These are phyloP conservation scores for Nylanderia fulva DNA, from an alignment of 1,140 invertebrate genomes.

Conservation along the genomic window DNA sequence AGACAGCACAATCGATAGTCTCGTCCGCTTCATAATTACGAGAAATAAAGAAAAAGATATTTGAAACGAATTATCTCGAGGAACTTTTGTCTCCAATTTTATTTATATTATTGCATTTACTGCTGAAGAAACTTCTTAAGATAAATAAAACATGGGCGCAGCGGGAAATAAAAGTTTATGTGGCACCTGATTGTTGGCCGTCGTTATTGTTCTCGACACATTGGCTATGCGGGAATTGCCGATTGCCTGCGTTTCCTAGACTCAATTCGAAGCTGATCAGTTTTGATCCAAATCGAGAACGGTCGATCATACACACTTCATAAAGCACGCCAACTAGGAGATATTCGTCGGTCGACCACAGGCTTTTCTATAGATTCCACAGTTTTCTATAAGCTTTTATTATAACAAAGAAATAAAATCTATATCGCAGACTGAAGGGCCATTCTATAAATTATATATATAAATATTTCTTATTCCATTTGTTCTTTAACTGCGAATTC, in stretches of 20 bases:
- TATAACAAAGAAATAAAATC: background rate
- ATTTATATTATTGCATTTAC: background rate
- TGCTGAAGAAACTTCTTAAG: background rate
- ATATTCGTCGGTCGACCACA: constrained; percentile 83
- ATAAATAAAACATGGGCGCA: background rate
- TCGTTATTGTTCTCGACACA: constrained; percentile 59
- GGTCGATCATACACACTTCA: constrained; percentile 82
- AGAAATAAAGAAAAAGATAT: background rate
- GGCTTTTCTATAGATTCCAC: constrained; percentile 73
- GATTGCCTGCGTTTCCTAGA: constrained; percentile 82
- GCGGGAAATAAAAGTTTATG: constrained; percentile 6
- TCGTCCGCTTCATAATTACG: background rate
- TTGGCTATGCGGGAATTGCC: constrained; percentile 73
- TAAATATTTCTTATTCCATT: background rate
- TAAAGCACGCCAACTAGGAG: constrained; percentile 80
- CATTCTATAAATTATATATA: background rate
- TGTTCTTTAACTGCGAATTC: background rate
- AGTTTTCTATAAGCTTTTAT: background rate
- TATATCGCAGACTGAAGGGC: background rate
- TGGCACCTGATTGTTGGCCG: constrained; percentile 23
- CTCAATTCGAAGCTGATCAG: constrained; percentile 82
- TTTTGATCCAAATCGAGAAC: constrained; percentile 78
- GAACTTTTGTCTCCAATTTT: background rate
- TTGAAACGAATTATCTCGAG: background rate
- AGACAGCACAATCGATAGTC: background rate